Percentiles rank a stretch among this genome's conserved stretches.
These are phyloP conservation scores for Cephus spinipes DNA, from an alignment of 2,888 invertebrate genomes.

Conservation along the genomic window DNA sequence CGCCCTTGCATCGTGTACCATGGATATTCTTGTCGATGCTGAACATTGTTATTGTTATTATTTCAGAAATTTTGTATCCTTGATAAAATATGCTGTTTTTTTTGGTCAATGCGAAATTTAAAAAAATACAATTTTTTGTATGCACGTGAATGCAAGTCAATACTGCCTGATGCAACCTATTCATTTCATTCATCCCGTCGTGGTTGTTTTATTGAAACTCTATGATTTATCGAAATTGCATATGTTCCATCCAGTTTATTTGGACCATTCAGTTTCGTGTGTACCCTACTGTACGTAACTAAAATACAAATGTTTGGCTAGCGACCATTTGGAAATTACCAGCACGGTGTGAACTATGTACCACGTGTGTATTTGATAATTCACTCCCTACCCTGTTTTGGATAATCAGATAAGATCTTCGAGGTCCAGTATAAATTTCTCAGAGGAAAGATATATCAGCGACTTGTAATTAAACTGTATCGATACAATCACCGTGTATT, in stretches of 20 bases:
- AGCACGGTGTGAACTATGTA: neutral
- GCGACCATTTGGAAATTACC: neutral
- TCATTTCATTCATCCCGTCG: neutral
- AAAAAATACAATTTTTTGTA: neutral
- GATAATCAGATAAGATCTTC: neutral
- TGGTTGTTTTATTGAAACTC: neutral
- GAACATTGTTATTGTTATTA: neutral
- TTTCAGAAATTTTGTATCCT: neutral
- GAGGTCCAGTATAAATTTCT: neutral
- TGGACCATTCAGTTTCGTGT: neutral
- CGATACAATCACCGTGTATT: neutral
- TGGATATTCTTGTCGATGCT: neutral
- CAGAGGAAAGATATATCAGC: neutral
- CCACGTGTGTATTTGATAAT: neutral
- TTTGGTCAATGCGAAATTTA: neutral
- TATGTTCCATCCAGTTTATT: neutral
- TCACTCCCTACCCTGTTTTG: neutral
- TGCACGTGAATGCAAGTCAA: neutral
- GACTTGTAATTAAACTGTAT: neutral
- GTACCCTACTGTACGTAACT: neutral
- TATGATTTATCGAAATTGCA: neutral
- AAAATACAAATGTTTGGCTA: neutral
- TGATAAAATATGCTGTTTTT: neutral
- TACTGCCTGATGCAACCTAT: neutral
- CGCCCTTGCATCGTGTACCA: neutral